phyloP scores from a whole-genome alignment of 2,113 vertebrate genomes.

The Ciconia maguari region DNA sequence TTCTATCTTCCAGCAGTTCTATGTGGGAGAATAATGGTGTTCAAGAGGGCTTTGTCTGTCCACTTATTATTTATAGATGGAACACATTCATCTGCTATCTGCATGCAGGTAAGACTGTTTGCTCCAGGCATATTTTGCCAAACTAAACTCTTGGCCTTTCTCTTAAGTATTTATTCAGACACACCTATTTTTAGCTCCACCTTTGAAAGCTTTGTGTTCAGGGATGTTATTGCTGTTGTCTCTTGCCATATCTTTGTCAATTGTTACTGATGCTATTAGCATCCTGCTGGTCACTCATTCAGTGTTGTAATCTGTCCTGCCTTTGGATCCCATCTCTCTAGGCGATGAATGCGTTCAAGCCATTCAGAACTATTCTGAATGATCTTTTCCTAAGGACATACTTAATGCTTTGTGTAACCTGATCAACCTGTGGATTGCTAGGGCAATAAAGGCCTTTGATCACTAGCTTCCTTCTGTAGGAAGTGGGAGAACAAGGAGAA shows the following conservation, averaged over 20 bases:
- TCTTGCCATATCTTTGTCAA: background rate
- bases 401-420: background rate
- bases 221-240: background rate
- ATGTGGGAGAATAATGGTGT: background rate
- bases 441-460: background rate
- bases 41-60: background rate
- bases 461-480: background rate
- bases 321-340: background rate
- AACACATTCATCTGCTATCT: background rate
- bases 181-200: background rate
- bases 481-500: background rate
- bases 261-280: background rate
- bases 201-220: slow-evolving; percentile 4
- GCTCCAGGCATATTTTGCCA: background rate
- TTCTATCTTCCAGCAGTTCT: background rate
- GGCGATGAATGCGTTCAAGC: background rate
- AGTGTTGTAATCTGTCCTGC: background rate
- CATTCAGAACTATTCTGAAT: background rate
- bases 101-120: background rate
- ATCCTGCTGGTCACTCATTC: background rate
- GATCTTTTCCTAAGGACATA: background rate
- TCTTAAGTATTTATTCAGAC: background rate
- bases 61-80: background rate
- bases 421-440: background rate
- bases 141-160: background rate